Percentiles rank a stretch among this genome's conserved stretches.
phyloP scores from a whole-genome alignment of 2,113 vertebrate genomes.

The Anoura caudifer region DNA sequence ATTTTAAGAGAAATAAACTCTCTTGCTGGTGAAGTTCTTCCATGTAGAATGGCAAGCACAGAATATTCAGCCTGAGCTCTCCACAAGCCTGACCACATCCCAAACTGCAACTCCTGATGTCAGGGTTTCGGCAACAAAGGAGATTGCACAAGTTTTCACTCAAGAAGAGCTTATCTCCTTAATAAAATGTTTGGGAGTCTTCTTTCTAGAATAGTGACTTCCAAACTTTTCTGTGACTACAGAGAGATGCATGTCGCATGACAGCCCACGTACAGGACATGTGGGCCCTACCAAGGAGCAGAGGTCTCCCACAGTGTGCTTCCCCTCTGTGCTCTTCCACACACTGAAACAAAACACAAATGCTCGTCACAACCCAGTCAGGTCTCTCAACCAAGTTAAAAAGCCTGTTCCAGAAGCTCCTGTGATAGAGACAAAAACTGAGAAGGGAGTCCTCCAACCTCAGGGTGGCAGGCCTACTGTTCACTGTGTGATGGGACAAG shows the following conservation, averaged over 20 bases:
- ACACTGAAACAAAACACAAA: neutral
- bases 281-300: neutral
- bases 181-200: neutral
- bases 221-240: neutral
- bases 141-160: neutral
- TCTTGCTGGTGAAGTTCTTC: neutral
- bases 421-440: neutral
- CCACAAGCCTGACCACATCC: fast-evolving
- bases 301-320: fast-evolving
- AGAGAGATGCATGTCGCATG: neutral
- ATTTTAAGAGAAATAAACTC: neutral
- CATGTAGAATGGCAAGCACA: fast-evolving
- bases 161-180: neutral
- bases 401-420: neutral
- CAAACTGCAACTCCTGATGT: fast-evolving
- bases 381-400: neutral
- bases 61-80: too few relatives aligned
- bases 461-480: fast-evolving
- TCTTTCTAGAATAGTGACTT: neutral
- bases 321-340: neutral
- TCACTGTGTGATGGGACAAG: too few relatives aligned
- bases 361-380: fast-evolving
- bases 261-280: too few relatives aligned
- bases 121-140: neutral
- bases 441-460: neutral